Evolutionary conservation across 2,113 vertebrate species (phyloP).

Genomic region (Corydoras sp.): DNA sequence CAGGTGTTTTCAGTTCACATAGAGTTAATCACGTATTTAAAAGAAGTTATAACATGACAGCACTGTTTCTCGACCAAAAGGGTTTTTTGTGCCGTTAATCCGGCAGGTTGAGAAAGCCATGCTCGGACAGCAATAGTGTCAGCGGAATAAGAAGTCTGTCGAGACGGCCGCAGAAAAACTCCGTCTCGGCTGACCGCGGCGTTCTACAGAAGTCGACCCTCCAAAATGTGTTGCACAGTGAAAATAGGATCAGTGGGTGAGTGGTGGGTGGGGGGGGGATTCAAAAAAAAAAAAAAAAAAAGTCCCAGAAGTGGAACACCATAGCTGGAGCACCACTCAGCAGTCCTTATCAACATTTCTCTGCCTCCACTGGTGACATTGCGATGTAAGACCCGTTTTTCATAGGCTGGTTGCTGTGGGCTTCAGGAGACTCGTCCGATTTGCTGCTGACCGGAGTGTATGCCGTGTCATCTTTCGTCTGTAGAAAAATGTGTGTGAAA

Average conservation of each 20-base stretch:
- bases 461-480: constrained; percentile 72
- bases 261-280: neutral
- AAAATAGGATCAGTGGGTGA: constrained; percentile 31
- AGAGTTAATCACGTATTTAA: constrained; percentile 21
- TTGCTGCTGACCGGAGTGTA: constrained; percentile 72
- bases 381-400: constrained; percentile 71
- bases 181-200: constrained; percentile 15
- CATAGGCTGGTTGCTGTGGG: constrained; percentile 53
- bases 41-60: constrained; percentile 21
- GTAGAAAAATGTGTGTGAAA: constrained; percentile 6
- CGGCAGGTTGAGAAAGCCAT: constrained; percentile 56
- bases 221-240: constrained; percentile 39
- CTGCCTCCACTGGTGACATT: constrained; percentile 72
- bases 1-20: constrained; percentile 29
- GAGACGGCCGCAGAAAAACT: constrained; percentile 43
- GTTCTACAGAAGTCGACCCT: constrained; percentile 20
- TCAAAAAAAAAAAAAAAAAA: neutral
- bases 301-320: constrained; percentile 19
- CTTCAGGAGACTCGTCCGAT: constrained; percentile 59
- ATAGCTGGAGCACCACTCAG: constrained; percentile 13
- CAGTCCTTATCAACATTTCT: constrained; percentile 66
- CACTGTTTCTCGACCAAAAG: constrained; percentile 8
- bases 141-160: constrained; percentile 48
- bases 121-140: constrained; percentile 55
- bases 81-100: constrained; percentile 39